Conservation (phyloP, 2,113 vertebrate species). For the Lampris incognitus region DNA sequence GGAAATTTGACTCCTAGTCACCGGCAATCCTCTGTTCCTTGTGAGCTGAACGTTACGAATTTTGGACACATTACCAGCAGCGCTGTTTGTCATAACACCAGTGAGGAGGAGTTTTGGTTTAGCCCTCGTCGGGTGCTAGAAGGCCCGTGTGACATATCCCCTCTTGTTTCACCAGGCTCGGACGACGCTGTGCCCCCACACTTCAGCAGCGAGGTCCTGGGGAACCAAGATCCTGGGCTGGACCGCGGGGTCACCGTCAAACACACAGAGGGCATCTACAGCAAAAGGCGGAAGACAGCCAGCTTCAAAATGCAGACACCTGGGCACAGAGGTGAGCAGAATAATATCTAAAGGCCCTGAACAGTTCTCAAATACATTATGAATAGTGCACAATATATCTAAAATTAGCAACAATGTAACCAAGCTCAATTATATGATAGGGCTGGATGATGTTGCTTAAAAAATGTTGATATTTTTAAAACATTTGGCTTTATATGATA, state of each 20-base stretch:
- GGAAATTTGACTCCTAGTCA: not conserved
- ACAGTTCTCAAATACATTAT: not conserved
- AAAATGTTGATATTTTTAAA: too few species aligned
- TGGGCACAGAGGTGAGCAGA: constrained; percentile 52
- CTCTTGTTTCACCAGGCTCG: constrained; percentile 78
- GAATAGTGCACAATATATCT: too few species aligned
- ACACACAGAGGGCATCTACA: constrained; percentile 82
- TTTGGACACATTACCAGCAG: not conserved
- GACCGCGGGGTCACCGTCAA: constrained; percentile 54
- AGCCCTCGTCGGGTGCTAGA: constrained; percentile 4
- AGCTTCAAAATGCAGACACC: constrained; percentile 26
- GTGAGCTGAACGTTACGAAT: not conserved
- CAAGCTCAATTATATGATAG: too few species aligned
- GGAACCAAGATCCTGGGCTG: constrained; percentile 54
- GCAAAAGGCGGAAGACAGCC: constrained; percentile 74
- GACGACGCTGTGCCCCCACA: constrained; percentile 84
- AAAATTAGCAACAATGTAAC: too few species aligned
- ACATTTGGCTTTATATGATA: too few species aligned
- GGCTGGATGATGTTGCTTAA: too few species aligned
- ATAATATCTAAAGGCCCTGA: too few species aligned
- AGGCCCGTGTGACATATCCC: not conserved
- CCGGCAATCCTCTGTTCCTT: constrained; percentile 13
- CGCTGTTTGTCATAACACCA: not conserved
- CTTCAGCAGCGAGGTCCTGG: constrained; percentile 74
- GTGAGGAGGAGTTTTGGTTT: not conserved